Base-by-base conservation (phyloP, 2,888 invertebrate species). In the Papilio elwesi region DNA sequence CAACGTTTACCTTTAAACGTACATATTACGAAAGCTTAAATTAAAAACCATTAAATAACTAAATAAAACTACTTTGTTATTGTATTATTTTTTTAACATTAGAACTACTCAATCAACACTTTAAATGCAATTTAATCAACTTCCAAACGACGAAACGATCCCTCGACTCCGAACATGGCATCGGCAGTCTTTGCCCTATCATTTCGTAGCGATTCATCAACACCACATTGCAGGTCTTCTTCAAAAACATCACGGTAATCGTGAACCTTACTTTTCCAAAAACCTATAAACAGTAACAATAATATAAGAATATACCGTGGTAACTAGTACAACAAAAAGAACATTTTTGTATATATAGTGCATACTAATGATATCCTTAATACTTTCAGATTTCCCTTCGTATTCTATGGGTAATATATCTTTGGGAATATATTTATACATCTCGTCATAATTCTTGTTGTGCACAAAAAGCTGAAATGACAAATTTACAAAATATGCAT, bases 401-500 rank as follows among this genome's bases (percentile, higher is more conserved):
- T 96, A 96, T 81, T 96, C 96, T 10, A 83, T 85, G 0, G 96
- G 96, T 63, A 96, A 85, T 59, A 95, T 87, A 4, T 94, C 90
- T 77, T 94, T 93, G 0, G 96, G 95, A 26, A 96, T 89, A 65
- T 91, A 80, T 78, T 95, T 88, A 78, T 95, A 94, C 67, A 96
- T 87, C 38, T 94, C 93, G 0, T 95, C 94, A 73, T 94, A 88
- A 78, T 94, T 88, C 78, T 94, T 93, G 74, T 92, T 94, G 77
- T 95, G 95, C 0, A 95, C 90, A 79, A 87, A 90, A 3, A 95
- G 78, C 94, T 95, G 83, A 76, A 90, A 77, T 51, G 0, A 57
- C 10, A 38, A 10, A 6, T 73, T 47, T 62, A 71, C 9, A 13
- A n/a, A 62, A 52, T 43, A 36, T 11, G 10, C 12, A 13, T 57